Conservation (phyloP, 2,113 vertebrate species). For the Chionomys nivalis region DNA sequence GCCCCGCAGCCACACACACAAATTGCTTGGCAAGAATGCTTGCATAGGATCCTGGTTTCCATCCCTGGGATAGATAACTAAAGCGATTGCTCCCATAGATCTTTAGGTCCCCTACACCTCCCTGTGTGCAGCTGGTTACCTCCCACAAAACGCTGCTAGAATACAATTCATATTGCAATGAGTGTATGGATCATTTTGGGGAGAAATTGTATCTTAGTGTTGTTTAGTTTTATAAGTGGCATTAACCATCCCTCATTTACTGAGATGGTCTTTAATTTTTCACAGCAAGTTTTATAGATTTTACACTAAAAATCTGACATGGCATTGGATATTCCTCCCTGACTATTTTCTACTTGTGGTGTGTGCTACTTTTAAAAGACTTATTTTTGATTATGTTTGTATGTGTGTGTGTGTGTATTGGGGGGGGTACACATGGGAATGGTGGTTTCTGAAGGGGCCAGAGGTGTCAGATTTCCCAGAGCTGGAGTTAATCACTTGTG, state of each 20-base stretch:
- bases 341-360: not conserved
- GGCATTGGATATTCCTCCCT: not conserved
- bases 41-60: not conserved
- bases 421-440: not conserved
- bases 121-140: rapidly evolving
- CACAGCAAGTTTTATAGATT: not conserved
- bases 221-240: not conserved
- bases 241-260: not conserved
- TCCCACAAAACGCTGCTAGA: not conserved
- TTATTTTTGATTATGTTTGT: not conserved
- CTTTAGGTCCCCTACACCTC: not conserved
- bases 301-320: not conserved
- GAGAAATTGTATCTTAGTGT: not conserved
- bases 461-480: not conserved
- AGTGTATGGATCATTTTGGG: not conserved
- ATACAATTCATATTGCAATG: not conserved
- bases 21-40: not conserved
- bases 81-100: not conserved
- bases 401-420: no score
- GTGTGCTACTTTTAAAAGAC: not conserved
- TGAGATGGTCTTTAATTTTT: not conserved
- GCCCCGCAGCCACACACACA: not conserved
- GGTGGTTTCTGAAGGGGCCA: not conserved
- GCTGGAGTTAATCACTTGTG: not conserved
- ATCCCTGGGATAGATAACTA: not conserved